A percentile compares a stretch with the other conserved stretches of the same genome.
Conservation (phyloP, 2,797 vertebrate species). For the Falco cherrug region DNA sequence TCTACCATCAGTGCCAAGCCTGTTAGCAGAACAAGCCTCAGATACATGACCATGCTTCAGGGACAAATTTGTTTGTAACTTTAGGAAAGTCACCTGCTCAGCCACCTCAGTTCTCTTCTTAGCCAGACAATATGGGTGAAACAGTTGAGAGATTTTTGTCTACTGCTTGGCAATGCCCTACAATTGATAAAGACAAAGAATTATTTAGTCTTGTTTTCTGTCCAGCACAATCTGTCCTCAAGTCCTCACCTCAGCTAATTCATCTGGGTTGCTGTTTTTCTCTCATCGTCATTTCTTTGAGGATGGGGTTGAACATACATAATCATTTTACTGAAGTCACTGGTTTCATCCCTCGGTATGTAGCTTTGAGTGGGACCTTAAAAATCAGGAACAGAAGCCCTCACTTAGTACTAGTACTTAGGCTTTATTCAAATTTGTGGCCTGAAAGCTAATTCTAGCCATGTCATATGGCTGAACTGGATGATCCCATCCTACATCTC, state of each 20-base stretch:
- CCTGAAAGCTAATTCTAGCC: neutral
- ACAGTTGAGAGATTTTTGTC: neutral
- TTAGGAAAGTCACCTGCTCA: neutral
- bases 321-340: neutral
- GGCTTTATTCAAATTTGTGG: neutral
- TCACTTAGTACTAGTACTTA: neutral
- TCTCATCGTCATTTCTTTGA: rapidly evolving
- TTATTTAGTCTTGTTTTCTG: neutral
- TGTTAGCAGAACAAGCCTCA: neutral
- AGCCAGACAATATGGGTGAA: neutral
- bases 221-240: neutral
- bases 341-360: neutral
- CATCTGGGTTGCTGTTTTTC: neutral
- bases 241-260: neutral
- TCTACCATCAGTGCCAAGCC: neutral
- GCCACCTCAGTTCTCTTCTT: neutral
- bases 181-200: neutral
- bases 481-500: neutral
- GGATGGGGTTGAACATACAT: neutral
- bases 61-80: neutral
- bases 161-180: neutral
- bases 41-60: neutral
- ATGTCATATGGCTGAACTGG: neutral
- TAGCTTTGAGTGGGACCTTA: neutral
- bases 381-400: neutral